Conservation (phyloP, 1,140 invertebrate species). For the Heliconius nattereri region DNA sequence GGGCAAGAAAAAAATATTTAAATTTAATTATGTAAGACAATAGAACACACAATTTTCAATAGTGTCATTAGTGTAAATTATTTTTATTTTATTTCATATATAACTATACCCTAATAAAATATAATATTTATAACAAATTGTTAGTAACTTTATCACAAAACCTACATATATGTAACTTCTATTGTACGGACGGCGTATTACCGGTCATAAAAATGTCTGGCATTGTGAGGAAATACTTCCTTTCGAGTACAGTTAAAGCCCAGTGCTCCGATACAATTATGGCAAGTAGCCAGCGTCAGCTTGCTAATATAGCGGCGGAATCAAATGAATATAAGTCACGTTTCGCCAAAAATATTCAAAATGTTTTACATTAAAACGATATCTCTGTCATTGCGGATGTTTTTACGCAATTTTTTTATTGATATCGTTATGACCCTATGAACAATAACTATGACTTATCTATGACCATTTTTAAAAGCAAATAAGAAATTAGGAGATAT, state of each 20-base stretch:
- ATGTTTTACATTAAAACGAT: constrained; percentile 44
- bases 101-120: too few species aligned
- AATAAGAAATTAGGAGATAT: not conserved
- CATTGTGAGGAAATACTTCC: constrained; percentile 59
- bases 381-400: not conserved
- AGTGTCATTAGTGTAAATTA: too few species aligned
- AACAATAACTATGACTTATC: not conserved
- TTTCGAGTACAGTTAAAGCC: constrained; percentile 51
- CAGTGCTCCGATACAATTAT: constrained; percentile 58
- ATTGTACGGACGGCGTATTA: constrained; percentile 37
- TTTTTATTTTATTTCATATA: too few species aligned
- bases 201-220: constrained; percentile 58
- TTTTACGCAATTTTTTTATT: not conserved
- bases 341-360: constrained; percentile 57
- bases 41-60: too few species aligned
- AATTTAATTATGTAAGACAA: too few species aligned
- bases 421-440: not conserved
- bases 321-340: constrained; percentile 59
- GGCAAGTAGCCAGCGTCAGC: constrained; percentile 58
- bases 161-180: not conserved
- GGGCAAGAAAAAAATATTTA: too few species aligned
- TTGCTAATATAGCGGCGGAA: constrained; percentile 50
- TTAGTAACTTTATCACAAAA: not conserved
- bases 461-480: not conserved
- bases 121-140: not conserved